Base-by-base conservation (phyloP, 2,888 invertebrate genomes). In the Limulus polyphemus region DNA sequence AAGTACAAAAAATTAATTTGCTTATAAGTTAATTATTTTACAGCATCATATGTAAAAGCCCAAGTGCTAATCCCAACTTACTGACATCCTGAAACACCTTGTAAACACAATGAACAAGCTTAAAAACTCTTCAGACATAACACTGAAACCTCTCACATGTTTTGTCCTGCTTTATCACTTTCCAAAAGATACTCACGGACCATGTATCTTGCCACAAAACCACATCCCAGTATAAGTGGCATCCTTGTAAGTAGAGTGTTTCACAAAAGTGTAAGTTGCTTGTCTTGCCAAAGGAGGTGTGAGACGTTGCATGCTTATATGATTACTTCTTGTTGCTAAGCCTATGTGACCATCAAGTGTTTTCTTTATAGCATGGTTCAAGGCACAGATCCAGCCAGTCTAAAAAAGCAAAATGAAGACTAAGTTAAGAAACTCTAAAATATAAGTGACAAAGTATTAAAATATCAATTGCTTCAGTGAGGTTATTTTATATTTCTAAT, bases 141-240 rank as follows among this genome's bases (percentile, higher is more conserved):
- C 7, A 32, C 32, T 32, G 32, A 32, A 32, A 32, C 7, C 32
- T 32, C 32, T 32, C 32, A 4, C 32, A 1, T 32, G 7, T 32
- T 32, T 32, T 32, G 32, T 32, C 32, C 7, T 32, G 32, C 32
- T 32, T 7, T 32, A 32, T 2, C 3, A 2, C 32, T 32, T n/a
- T n/a, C n/a, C 5, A n/a, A 62, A 51, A 49, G n/a, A n/a, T 48
- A 61, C 75, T 71, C 64, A 77, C 73, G 81, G 81, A 0, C 92
- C 93, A 74, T 92, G 88, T 72, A 90, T 81, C 73, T 88, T 86
- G 0, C 88, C 90, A 73, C 84, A 85, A 64, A 84, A 75, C 92
- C 92, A 93, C 62, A 85, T 81, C 0, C 83, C 93, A 59, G 80
- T 82, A 70, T 90, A 92, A 67, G 83, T 85, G 0, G 89, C 87